Evolutionary conservation across 2,888 invertebrate genomes (phyloP).

Genomic region (Catocala nupta): DNA sequence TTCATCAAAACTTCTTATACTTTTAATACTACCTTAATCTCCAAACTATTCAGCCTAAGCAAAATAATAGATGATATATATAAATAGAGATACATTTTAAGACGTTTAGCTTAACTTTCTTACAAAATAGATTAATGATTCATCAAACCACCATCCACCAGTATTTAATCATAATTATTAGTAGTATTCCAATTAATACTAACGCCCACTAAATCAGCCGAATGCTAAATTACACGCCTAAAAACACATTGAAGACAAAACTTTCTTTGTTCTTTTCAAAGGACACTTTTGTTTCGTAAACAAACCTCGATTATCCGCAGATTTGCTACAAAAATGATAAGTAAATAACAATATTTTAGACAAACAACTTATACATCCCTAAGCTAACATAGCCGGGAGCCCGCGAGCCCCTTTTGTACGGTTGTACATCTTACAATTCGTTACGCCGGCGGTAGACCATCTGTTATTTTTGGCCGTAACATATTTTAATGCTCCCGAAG

Average conservation of each 20-base stretch:
- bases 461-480: conserved; percentile 84
- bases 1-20: too few relatives aligned
- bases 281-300: conserved; percentile 72
- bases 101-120: too few relatives aligned
- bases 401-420: conserved; percentile 57
- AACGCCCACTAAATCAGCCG: too few relatives aligned
- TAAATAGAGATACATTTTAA: too few relatives aligned
- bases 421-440: conserved; percentile 77
- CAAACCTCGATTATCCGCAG: conserved; percentile 79
- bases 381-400: conserved; percentile 74
- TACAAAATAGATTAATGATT: too few relatives aligned
- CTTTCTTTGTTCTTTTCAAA: conserved; percentile 66
- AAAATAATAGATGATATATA: too few relatives aligned
- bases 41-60: too few relatives aligned
- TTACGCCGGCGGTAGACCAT: conserved; percentile 76
- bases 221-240: conserved; percentile 19
- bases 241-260: conserved; percentile 51
- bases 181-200: too few relatives aligned
- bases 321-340: conserved; percentile 82
- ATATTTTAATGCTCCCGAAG: conserved; percentile 81
- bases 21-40: too few relatives aligned
- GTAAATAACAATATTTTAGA: conserved; percentile 84
- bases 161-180: too few relatives aligned
- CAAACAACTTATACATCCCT: conserved; percentile 82
- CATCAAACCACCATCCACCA: too few relatives aligned